phyloP scores from a whole-genome alignment of 1,140 invertebrate species.

The Saccostrea cuccullata region DNA sequence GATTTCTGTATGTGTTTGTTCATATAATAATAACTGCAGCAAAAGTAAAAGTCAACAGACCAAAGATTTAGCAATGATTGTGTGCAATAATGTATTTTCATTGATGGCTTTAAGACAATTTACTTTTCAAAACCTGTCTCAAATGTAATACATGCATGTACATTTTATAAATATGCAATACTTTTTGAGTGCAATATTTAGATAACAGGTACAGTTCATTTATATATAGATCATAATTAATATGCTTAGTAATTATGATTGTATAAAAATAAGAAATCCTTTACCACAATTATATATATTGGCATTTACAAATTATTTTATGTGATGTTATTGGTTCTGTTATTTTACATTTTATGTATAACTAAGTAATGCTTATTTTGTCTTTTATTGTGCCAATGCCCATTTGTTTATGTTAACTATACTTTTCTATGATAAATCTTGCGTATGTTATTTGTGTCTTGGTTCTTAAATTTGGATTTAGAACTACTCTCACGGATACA shows the following conservation, averaged over 20 bases:
- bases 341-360: background rate
- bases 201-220: background rate
- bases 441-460: background rate
- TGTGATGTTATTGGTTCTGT: background rate
- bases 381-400: background rate
- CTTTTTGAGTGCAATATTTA: background rate
- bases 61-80: no score
- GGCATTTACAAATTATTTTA: background rate
- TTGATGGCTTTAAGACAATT: no score
- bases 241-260: background rate
- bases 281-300: background rate
- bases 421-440: constrained; percentile 14
- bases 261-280: background rate
- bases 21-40: no score
- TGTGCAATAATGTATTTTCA: no score
- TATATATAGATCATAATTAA: no score
- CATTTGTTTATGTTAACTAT: background rate
- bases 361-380: background rate
- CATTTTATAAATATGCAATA: background rate
- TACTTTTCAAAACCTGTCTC: background rate
- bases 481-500: no score
- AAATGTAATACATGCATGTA: background rate
- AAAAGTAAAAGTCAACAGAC: no score
- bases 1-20: no score
- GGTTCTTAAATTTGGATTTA: no score